Evolutionary conservation across 2,888 invertebrate species (phyloP).

Genomic region (Dendrolimus houi): DNA sequence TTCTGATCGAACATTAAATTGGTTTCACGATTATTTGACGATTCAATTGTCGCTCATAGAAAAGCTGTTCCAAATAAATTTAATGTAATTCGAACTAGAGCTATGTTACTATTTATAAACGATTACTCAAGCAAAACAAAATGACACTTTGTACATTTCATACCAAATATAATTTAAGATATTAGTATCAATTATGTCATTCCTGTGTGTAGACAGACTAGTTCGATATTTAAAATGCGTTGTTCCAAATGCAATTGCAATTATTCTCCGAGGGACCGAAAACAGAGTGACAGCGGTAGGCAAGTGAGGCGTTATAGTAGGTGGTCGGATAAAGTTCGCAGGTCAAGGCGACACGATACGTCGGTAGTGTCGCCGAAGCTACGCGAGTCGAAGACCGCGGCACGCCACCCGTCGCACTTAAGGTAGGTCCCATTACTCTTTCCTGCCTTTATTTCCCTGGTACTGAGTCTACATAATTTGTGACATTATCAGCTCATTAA

Average conservation of each 20-base stretch:
- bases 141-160: no score
- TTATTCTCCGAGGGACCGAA: not conserved
- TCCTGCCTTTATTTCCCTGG: no score
- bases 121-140: no score
- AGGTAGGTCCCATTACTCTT: conserved; percentile 57
- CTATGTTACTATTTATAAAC: conserved; percentile 8
- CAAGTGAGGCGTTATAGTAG: conserved; percentile 41
- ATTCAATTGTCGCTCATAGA: not conserved
- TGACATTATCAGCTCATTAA: no score
- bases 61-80: not conserved
- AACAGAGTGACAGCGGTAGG: conserved; percentile 32
- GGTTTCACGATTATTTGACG: not conserved
- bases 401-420: conserved; percentile 35
- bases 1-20: not conserved
- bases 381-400: conserved; percentile 55
- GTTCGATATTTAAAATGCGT: not conserved
- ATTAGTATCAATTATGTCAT: not conserved
- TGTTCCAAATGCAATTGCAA: not conserved
- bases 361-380: conserved; percentile 20
- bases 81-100: conserved; percentile 14
- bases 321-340: conserved; percentile 41
- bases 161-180: not conserved
- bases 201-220: not conserved
- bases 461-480: no score
- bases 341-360: conserved; percentile 50